Percentiles rank a stretch among this genome's conserved stretches.
These are phyloP conservation scores for Dimorphilus gyrociliatus DNA, from an alignment of 2,888 invertebrate species.

Conservation along the genomic window DNA sequence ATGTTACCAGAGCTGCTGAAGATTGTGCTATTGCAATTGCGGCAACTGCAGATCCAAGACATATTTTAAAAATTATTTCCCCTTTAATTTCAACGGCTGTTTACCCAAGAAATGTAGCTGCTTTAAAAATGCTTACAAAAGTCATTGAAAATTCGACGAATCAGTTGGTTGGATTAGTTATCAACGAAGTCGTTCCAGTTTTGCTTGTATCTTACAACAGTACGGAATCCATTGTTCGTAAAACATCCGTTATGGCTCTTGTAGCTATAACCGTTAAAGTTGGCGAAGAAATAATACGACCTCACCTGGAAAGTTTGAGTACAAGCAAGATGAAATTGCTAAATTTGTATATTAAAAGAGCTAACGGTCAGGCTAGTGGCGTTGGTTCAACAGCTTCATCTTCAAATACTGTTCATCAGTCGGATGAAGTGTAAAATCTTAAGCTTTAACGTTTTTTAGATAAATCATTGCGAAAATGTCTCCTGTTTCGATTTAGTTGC, in stretches of 20 bases:
- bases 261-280: slow-evolving; percentile 77
- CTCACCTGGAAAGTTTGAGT: slow-evolving; percentile 61
- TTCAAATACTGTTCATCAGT: too few species aligned
- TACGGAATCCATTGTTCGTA: slow-evolving; percentile 74
- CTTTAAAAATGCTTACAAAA: slow-evolving; percentile 57
- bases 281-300: slow-evolving; percentile 59
- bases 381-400: slow-evolving; percentile 11
- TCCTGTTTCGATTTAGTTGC: too few species aligned
- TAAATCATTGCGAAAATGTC: too few species aligned
- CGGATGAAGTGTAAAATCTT: too few species aligned
- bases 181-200: neutral
- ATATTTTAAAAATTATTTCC: slow-evolving; percentile 55
- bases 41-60: slow-evolving; percentile 59
- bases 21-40: slow-evolving; percentile 62
- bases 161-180: too few species aligned
- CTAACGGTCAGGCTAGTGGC: slow-evolving; percentile 21
- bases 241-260: slow-evolving; percentile 92
- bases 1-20: slow-evolving; percentile 70
- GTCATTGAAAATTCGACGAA: too few species aligned
- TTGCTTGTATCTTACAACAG: slow-evolving; percentile 64
- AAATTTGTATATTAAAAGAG: slow-evolving; percentile 57
- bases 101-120: slow-evolving; percentile 72
- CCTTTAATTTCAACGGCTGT: slow-evolving; percentile 69
- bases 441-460: too few species aligned
- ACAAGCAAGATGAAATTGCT: slow-evolving; percentile 71